Percentiles rank a stretch among this genome's conserved stretches.
phyloP scores from a whole-genome alignment of 2,113 vertebrate species.

The Philantomba maxwellii region DNA sequence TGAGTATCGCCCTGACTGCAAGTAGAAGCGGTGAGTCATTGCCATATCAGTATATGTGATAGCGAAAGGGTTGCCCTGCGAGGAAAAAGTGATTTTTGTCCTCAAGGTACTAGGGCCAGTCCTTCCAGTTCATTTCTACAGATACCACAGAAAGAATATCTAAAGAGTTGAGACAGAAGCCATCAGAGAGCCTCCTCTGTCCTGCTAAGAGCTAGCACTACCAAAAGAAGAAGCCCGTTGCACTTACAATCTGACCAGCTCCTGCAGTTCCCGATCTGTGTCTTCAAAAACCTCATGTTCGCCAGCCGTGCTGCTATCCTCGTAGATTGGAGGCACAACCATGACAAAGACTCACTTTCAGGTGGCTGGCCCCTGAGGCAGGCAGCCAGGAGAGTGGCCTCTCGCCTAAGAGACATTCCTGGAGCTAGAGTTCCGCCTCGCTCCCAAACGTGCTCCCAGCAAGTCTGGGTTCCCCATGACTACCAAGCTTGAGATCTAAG shows the following conservation, averaged over 20 bases:
- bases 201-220: background rate
- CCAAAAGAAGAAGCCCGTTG: background rate
- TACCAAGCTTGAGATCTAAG: background rate
- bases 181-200: background rate
- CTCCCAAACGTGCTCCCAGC: background rate
- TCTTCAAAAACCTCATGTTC: background rate
- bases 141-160: background rate
- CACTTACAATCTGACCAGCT: background rate
- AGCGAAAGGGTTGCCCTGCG: background rate
- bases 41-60: background rate
- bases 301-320: background rate
- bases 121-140: background rate
- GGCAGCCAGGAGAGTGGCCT: background rate
- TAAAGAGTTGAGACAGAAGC: background rate
- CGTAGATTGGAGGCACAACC: background rate
- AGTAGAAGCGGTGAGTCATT: rapidly evolving
- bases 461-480: background rate
- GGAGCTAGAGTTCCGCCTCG: background rate
- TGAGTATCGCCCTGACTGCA: background rate
- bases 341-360: background rate
- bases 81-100: background rate
- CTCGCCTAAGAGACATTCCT: background rate
- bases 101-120: background rate
- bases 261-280: background rate
- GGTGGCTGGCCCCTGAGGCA: background rate